Conservation (phyloP, 1,140 invertebrate genomes). For the Conus betulinus region DNA sequence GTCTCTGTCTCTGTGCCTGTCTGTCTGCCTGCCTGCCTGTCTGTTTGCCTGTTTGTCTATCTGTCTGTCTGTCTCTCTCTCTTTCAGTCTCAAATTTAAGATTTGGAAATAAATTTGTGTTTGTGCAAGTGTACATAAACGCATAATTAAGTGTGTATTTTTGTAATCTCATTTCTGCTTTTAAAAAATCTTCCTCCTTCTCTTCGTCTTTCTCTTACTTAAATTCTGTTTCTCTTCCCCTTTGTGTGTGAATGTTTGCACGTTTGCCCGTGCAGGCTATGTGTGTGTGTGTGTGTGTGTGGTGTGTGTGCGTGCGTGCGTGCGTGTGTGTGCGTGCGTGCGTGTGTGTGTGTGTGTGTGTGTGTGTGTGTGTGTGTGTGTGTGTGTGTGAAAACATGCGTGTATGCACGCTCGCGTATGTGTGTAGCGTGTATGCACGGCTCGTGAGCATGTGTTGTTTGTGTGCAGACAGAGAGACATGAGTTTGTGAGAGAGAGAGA, state of each 20-base stretch:
- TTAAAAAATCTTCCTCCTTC: no score
- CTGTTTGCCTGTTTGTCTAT: no score
- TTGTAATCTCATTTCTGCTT: background rate
- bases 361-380: conserved; percentile 18
- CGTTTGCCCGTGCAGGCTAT: background rate
- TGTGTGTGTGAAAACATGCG: background rate
- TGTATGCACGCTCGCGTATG: background rate
- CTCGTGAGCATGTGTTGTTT: background rate
- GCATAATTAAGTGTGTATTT: background rate
- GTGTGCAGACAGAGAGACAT: background rate
- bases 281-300: background rate
- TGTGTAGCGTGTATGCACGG: background rate
- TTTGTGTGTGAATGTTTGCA: background rate
- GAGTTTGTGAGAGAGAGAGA: background rate
- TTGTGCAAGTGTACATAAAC: background rate
- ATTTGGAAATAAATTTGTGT: background rate
- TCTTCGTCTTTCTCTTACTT: no score
- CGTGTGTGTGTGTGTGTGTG: background rate
- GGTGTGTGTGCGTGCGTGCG: background rate
- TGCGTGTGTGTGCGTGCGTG: background rate
- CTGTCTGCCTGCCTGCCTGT: no score
- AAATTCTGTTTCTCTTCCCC: no score
- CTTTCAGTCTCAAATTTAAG: background rate
- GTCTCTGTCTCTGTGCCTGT: no score
- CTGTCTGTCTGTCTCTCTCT: background rate